Percentiles rank a stretch among this genome's conserved stretches.
These are phyloP conservation scores for Drosophila nasuta DNA, from an alignment of 1,140 invertebrate genomes.

Conservation along the genomic window DNA sequence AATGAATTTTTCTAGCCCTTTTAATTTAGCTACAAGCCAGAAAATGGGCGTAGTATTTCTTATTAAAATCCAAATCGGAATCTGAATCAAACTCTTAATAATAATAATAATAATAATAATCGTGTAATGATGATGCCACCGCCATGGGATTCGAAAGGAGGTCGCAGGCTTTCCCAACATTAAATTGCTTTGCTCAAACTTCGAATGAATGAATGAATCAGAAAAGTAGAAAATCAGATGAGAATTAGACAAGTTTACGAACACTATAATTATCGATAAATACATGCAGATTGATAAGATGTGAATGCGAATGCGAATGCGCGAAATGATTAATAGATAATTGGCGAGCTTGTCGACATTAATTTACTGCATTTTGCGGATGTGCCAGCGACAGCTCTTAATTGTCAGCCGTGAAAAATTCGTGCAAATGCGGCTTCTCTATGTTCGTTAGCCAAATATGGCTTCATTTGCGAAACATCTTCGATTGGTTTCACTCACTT, in stretches of 20 bases:
- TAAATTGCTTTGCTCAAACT: not conserved
- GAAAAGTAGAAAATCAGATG: not conserved
- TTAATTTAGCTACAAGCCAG: conserved; percentile 59
- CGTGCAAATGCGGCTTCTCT: conserved; percentile 39
- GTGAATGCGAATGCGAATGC: not conserved
- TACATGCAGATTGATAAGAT: conserved; percentile 32
- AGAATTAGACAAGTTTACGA: conserved; percentile 28
- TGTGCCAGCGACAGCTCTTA: conserved; percentile 45
- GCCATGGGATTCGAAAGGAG: conserved; percentile 57
- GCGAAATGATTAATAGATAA: conserved; percentile 21
- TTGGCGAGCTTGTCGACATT: conserved; percentile 41
- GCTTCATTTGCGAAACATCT: conserved; percentile 59
- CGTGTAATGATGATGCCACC: conserved; percentile 55
- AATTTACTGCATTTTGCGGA: conserved; percentile 63
- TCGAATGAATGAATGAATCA: not conserved
- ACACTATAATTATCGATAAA: conserved; percentile 34
- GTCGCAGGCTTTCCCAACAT: conserved; percentile 21
- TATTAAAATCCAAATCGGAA: conserved; percentile 40
- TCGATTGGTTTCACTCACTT: conserved; percentile 63
- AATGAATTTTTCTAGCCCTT: conserved; percentile 70
- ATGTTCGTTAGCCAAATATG: conserved; percentile 30
- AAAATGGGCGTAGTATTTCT: conserved; percentile 68
- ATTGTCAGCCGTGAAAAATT: conserved; percentile 73
- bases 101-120: conserved; percentile 55
- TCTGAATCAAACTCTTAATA: conserved; percentile 34